These are phyloP conservation scores for Ctenochaetus hawaiiensis DNA, from an alignment of 2,797 vertebrate genomes.

Conservation along the genomic window DNA sequence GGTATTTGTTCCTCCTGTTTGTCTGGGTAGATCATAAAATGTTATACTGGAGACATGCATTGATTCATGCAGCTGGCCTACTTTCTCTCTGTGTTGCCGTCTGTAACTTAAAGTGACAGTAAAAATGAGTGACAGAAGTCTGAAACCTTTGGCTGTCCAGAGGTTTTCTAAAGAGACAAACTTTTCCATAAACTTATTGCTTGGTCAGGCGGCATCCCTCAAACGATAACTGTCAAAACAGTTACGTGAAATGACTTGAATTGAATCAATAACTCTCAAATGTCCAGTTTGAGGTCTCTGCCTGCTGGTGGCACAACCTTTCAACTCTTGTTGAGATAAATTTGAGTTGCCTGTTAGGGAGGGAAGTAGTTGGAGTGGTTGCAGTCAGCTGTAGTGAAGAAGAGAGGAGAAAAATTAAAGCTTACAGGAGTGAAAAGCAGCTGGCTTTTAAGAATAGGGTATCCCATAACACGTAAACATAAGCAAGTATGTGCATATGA, in stretches of 20 bases:
- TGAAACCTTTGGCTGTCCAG: slow-evolving; percentile 1
- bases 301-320: slow-evolving; percentile 5
- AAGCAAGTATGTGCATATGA: slow-evolving; percentile 7
- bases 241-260: slow-evolving; percentile 11
- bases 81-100: slow-evolving; percentile 21
- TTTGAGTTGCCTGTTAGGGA: slow-evolving; percentile 21
- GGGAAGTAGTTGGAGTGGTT: neutral
- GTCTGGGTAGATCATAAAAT: slow-evolving; percentile 65
- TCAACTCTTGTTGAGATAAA: slow-evolving; percentile 19
- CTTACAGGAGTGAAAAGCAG: slow-evolving; percentile 32
- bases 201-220: slow-evolving; percentile 22
- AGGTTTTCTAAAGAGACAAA: slow-evolving; percentile 13
- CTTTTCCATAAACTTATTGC: slow-evolving; percentile 11
- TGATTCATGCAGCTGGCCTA: slow-evolving; percentile 27
- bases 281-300: slow-evolving; percentile 16
- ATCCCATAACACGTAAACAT: slow-evolving; percentile 30
- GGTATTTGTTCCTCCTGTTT: slow-evolving; percentile 66
- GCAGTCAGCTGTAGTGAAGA: slow-evolving; percentile 16
- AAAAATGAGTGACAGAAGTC: slow-evolving; percentile 32
- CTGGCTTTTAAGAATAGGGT: slow-evolving; percentile 30
- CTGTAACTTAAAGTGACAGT: slow-evolving; percentile 34
- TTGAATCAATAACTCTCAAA: slow-evolving; percentile 12
- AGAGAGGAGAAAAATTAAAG: slow-evolving; percentile 19
- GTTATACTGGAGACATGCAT: slow-evolving; percentile 38
- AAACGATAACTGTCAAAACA: slow-evolving; percentile 32